Base-by-base conservation (phyloP, 1,140 invertebrate species). In the Nylanderia fulva region DNA sequence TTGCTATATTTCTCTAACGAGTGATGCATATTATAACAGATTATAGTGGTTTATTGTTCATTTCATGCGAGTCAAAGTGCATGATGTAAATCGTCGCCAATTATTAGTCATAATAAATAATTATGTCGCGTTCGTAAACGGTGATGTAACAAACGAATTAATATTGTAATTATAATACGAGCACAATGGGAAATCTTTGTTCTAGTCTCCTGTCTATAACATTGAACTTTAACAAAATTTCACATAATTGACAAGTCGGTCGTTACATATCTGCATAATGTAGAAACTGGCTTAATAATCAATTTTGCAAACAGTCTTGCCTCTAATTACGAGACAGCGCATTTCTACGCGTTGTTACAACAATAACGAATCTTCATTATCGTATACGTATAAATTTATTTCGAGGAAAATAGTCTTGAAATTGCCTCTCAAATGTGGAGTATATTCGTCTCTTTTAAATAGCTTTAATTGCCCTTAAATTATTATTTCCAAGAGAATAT, bases 211-310 rank as follows among this genome's bases (percentile, higher is more conserved):
- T 7, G 13, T 24, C 13, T 21, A 27, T 21, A 82, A 45, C 58
- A 72, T 21, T 8, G 13, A 6, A 27, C 29, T 2, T 66, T 72
- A 82, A 72, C 45, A 58, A 82, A 82, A 58, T 71, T n/a, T 58
- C 15, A 7, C 15, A n/a, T 56, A 64, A 76, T 33, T 18, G 6
- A 24, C 5, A 1, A 1, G 4, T 15, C 11, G 15, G 27, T 4
- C 9, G 33, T 72, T 82, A 72, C n/a, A n/a, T n/a, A 33, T 64
- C 0, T 4, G 29, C 9, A 29, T 7, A 18, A 69, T 29, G 58
- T 45, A 33, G 2, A 29, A 56, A 56, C 15, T 18, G 21, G 45
- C 9, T 64, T 69, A 80, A 58, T 58, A 71, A 71, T 33, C 18
- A 80, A 71, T 45, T n/a, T 58, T 80, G 33, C 11, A 56, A 80